These are phyloP conservation scores for Thermophis baileyi DNA, from an alignment of 2,113 vertebrate genomes.

Conservation along the genomic window DNA sequence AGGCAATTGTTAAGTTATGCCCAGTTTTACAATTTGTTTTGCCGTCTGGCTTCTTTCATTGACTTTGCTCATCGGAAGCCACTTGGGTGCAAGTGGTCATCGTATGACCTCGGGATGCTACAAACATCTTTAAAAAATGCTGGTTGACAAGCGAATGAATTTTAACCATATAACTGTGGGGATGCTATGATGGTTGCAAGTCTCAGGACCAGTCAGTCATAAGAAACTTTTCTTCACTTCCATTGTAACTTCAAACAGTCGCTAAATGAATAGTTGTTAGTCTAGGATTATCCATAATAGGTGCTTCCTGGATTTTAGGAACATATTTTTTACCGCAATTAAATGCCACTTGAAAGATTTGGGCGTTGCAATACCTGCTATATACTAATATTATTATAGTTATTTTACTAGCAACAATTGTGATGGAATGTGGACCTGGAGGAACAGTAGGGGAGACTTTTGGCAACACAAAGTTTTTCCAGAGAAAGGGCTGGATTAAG, in stretches of 20 bases:
- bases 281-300: not conserved
- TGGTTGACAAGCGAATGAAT: not conserved
- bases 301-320: not conserved
- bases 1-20: not conserved
- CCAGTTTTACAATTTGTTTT: not conserved
- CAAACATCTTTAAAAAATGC: not conserved
- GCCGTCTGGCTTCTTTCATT: not conserved
- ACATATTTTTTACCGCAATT: not conserved
- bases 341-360: not conserved
- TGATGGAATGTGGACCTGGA: not conserved
- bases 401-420: not conserved
- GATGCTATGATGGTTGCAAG: not conserved
- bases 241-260: not conserved
- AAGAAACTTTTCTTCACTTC: not conserved
- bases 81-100: not conserved
- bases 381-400: not conserved
- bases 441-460: not conserved
- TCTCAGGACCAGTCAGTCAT: not conserved
- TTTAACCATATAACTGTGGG: not conserved
- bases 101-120: not conserved
- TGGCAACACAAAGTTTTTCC: not conserved
- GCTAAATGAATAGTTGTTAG: not conserved
- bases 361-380: not conserved
- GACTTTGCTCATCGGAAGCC: not conserved
- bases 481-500: not conserved